These are phyloP conservation scores for Lochmaea crataegi DNA, from an alignment of 2,888 invertebrate genomes.

Conservation along the genomic window DNA sequence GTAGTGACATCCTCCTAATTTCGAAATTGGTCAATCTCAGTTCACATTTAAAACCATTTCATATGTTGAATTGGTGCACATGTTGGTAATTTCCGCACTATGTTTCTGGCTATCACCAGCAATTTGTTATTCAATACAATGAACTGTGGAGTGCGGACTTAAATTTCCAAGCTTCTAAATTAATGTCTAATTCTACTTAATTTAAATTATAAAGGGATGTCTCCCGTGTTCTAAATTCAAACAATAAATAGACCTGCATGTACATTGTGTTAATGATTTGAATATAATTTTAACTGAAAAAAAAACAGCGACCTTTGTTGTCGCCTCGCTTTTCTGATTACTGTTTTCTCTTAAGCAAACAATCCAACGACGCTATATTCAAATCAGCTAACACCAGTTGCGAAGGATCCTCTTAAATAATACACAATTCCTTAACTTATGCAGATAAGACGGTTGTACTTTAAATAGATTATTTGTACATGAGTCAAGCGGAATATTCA, in stretches of 20 bases:
- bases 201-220: neutral
- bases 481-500: neutral
- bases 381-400: constrained; percentile 3
- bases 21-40: too few species aligned
- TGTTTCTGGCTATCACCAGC: too few species aligned
- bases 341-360: constrained; percentile 4
- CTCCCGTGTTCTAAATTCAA: neutral
- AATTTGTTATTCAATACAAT: too few species aligned
- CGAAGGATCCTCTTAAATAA: neutral
- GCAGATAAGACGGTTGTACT: neutral
- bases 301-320: neutral
- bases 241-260: neutral
- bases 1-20: too few species aligned
- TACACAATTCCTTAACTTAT: neutral
- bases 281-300: neutral
- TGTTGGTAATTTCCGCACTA: too few species aligned
- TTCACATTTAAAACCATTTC: too few species aligned
- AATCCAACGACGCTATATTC: constrained; percentile 1
- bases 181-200: neutral
- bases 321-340: neutral
- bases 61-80: too few species aligned
- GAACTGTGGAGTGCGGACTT: too few species aligned
- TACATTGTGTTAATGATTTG: neutral
- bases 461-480: neutral
- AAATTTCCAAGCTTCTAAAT: neutral